phyloP scores from a whole-genome alignment of 2,797 vertebrate genomes.

The Xenentodon cancila region DNA sequence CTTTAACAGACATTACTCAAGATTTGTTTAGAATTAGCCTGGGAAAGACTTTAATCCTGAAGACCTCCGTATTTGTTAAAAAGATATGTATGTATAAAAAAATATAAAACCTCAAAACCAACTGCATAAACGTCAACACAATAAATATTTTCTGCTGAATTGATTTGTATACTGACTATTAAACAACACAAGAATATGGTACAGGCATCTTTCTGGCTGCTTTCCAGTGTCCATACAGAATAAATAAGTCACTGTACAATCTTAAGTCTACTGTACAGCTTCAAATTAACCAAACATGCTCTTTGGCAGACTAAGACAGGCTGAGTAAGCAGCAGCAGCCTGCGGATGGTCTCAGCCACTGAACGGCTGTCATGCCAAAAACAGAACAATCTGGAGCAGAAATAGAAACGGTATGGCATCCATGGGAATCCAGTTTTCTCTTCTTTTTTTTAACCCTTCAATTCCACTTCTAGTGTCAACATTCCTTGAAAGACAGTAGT shows the following conservation, averaged over 20 bases:
- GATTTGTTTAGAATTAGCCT: background rate
- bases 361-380: conserved; percentile 56
- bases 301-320: conserved; percentile 58
- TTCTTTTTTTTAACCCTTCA: background rate
- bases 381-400: conserved; percentile 42
- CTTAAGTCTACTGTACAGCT: conserved; percentile 53
- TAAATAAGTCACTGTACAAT: conserved; percentile 33
- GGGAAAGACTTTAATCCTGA: background rate
- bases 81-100: background rate
- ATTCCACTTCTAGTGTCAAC: conserved; percentile 28
- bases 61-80: background rate
- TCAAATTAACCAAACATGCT: conserved; percentile 59
- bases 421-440: conserved; percentile 49
- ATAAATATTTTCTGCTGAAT: background rate
- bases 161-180: background rate
- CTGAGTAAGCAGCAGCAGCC: conserved; percentile 72
- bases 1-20: background rate
- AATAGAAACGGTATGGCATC: conserved; percentile 71
- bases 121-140: conserved; percentile 3
- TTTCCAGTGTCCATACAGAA: conserved; percentile 20
- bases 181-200: background rate
- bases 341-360: conserved; percentile 54
- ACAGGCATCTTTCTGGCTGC: conserved; percentile 3
- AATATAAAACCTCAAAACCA: background rate
- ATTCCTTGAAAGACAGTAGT: conserved; percentile 30